phyloP scores from a whole-genome alignment of 2,113 vertebrate genomes.

The Rafetus swinhoei region DNA sequence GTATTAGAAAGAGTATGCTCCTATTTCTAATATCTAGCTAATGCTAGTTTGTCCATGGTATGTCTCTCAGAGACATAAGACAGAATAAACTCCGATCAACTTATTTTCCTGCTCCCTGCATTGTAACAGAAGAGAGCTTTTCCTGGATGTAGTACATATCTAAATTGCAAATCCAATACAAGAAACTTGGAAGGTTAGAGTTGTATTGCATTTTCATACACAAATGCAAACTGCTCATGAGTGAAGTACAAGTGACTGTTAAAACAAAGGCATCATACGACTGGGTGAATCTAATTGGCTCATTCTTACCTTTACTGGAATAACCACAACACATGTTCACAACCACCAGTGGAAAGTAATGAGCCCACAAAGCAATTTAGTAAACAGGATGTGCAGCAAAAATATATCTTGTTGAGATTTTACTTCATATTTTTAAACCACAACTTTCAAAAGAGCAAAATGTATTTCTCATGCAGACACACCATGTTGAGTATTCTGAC shows the following conservation, averaged over 20 bases:
- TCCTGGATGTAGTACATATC: neutral
- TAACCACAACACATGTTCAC: conserved; percentile 56
- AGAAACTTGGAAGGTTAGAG: neutral
- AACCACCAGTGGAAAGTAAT: neutral
- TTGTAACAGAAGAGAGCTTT: neutral
- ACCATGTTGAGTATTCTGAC: neutral
- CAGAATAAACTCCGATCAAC: neutral
- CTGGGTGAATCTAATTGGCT: conserved; percentile 12
- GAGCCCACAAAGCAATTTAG: neutral
- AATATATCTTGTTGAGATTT: neutral
- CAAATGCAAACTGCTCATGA: neutral
- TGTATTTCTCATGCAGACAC: neutral
- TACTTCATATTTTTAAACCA: neutral
- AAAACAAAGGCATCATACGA: neutral
- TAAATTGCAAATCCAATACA: neutral
- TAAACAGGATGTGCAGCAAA: neutral
- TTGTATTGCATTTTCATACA: neutral
- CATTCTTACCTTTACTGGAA: conserved; percentile 67
- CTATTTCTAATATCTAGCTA: neutral
- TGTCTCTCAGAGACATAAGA: neutral
- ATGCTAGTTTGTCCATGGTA: neutral
- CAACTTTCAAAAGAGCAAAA: conserved; percentile 37
- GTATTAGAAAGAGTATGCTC: neutral
- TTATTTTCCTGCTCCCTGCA: neutral
- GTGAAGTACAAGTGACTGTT: neutral